phyloP scores from a whole-genome alignment of 2,797 vertebrate genomes.

The Poecilia picta region DNA sequence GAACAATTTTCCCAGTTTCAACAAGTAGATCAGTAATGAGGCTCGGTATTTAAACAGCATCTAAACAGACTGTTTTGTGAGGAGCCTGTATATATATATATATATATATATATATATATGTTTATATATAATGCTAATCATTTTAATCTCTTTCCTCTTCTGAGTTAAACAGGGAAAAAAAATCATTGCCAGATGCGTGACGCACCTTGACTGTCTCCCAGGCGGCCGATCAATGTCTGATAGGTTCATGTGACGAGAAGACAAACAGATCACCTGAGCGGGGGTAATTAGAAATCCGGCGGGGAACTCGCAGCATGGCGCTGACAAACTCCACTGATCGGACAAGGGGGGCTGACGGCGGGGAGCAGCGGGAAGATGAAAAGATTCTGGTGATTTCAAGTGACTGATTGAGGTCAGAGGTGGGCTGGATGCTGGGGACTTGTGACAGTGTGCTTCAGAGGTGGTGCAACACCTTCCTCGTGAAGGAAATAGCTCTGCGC shows the following conservation, averaged over 20 bases:
- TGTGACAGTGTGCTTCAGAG: conserved; percentile 42
- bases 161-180: conserved; percentile 12
- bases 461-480: conserved; percentile 55
- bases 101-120: neutral
- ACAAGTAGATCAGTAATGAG: neutral
- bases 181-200: neutral
- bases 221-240: conserved; percentile 27
- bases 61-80: neutral
- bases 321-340: conserved; percentile 53
- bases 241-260: conserved; percentile 37
- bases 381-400: conserved; percentile 55
- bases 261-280: conserved; percentile 38
- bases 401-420: conserved; percentile 73
- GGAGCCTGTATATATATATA: neutral
- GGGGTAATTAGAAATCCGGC: conserved; percentile 28
- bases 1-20: neutral
- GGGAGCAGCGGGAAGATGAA: conserved; percentile 48
- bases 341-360: conserved; percentile 42
- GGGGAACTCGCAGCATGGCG: conserved; percentile 38
- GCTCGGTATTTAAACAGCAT: neutral
- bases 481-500: conserved; percentile 52
- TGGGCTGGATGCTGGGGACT: conserved; percentile 55
- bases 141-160: conserved; percentile 16
- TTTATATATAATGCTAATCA: neutral
- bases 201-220: conserved; percentile 1